Evolutionary conservation across 2,888 invertebrate species (phyloP).

Genomic region (Cistogaster globosa): DNA sequence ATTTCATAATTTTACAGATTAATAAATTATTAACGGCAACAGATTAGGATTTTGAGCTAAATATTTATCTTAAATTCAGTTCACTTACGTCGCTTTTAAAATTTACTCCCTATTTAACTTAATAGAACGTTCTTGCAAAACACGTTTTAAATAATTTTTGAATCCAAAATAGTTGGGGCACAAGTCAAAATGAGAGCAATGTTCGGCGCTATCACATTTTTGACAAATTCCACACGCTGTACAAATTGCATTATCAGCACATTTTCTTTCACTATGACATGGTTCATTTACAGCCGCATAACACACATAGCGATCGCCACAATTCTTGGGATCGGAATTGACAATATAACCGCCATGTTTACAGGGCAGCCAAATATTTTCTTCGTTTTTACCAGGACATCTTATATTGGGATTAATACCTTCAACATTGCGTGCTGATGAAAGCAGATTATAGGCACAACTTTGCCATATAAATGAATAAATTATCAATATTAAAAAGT

Average conservation of each 20-base stretch:
- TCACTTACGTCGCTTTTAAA: too few species aligned
- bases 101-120: too few species aligned
- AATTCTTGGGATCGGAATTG: constrained; percentile 48
- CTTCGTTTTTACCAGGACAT: constrained; percentile 19
- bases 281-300: constrained; percentile 37
- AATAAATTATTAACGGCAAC: too few species aligned
- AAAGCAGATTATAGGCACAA: neutral
- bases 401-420: constrained; percentile 13
- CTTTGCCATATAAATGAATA: neutral
- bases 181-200: constrained; percentile 25
- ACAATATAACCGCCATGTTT: constrained; percentile 47
- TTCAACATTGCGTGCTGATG: neutral
- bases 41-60: too few species aligned
- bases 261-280: constrained; percentile 31
- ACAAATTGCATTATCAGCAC: constrained; percentile 56
- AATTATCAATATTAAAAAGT: too few species aligned
- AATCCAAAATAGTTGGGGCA: constrained; percentile 18
- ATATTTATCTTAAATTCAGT: too few species aligned
- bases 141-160: neutral
- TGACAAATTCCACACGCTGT: constrained; percentile 55
- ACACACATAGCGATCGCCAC: constrained; percentile 59
- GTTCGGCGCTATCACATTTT: constrained; percentile 55
- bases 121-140: too few species aligned
- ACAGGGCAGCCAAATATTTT: constrained; percentile 12
- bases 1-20: too few species aligned